Evolutionary conservation across 2,797 vertebrate genomes (phyloP), one percentile per base, ranked within the genome.

Genomic region (Tauraco hartlaubi): DNA sequence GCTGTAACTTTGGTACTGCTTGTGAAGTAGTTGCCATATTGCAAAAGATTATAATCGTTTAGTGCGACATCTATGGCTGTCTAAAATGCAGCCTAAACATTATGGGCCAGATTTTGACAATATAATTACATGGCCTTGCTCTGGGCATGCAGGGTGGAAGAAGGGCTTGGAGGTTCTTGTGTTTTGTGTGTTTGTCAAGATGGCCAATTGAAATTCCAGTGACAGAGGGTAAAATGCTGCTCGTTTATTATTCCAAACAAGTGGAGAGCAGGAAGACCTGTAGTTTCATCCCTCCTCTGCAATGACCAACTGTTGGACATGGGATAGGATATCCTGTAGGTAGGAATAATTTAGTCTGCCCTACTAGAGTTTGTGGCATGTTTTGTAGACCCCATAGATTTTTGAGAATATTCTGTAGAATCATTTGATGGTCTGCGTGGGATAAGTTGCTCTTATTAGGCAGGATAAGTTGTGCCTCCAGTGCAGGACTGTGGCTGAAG

Each of bases 1-100:
- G 88, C 85, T 72, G 20, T 87, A 85, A 83, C 90, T 89, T 97
- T 85, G 88, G 78, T 94, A 62, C 55, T 85, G 82, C 77, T 91
- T 92, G 46, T 78, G 54, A 89, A 92, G 33, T 72, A 91, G 71
- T 76, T 96, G 58, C 75, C 37, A 85, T 86, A 95, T 48, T 94
- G 64, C 63, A 90, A 87, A 95, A 93, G 48, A 88, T 92, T 66
- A 73, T 95, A 89, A 93, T 68, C 8, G 16, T 51, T 90, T 87
- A 94, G 92, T 93, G 64, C 6, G 44, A 72, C 63, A 92, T 72
- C 77, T 55, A 37, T 67, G 72, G 55, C 46, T 29, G 2, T 68
- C 31, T 67, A 35, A 91, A 93, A 79, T 69, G 84, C 37, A 77
- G 48, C 64, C 61, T 81, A 84, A 96, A 88, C 44, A 76, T 81